Evolutionary conservation across 2,888 invertebrate genomes (phyloP).

Genomic region (Spatulosminthurus flaviceps): DNA sequence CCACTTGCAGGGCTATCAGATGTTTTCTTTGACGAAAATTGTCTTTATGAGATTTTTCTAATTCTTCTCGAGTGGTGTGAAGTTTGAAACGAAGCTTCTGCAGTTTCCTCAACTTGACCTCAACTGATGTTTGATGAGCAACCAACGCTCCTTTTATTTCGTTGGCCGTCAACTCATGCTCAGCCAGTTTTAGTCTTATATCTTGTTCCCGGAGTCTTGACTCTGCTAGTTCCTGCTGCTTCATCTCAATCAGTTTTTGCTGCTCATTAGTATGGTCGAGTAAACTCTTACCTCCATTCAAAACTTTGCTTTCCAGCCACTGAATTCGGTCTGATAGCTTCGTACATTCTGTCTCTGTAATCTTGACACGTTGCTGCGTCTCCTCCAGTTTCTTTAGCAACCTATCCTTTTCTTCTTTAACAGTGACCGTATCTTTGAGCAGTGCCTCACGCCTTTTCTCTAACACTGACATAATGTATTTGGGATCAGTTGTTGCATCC

Average conservation of each 20-base stretch:
- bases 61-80: conserved; percentile 78
- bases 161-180: conserved; percentile 90
- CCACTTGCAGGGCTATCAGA: conserved; percentile 43
- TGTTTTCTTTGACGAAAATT: conserved; percentile 71
- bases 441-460: conserved; percentile 59
- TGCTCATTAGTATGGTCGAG: conserved; percentile 95
- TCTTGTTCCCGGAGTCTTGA: conserved; percentile 81
- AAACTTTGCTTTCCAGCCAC: conserved; percentile 90
- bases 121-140: conserved; percentile 94
- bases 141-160: conserved; percentile 89
- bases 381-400: conserved; percentile 72
- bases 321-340: conserved; percentile 81
- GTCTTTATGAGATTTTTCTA: conserved; percentile 83
- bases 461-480: conserved; percentile 61
- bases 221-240: conserved; percentile 87
- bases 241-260: conserved; percentile 86
- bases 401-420: conserved; percentile 70
- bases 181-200: conserved; percentile 91
- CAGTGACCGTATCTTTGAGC: conserved; percentile 67
- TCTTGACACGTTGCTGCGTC: conserved; percentile 73
- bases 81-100: conserved; percentile 89
- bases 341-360: conserved; percentile 60
- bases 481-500: conserved; percentile 59
- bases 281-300: conserved; percentile 93
- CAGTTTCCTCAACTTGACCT: conserved; percentile 92